A percentile compares a stretch with the other conserved stretches of the same genome.
phyloP scores from a whole-genome alignment of 2,888 invertebrate genomes.

The Thelaira solivaga region DNA sequence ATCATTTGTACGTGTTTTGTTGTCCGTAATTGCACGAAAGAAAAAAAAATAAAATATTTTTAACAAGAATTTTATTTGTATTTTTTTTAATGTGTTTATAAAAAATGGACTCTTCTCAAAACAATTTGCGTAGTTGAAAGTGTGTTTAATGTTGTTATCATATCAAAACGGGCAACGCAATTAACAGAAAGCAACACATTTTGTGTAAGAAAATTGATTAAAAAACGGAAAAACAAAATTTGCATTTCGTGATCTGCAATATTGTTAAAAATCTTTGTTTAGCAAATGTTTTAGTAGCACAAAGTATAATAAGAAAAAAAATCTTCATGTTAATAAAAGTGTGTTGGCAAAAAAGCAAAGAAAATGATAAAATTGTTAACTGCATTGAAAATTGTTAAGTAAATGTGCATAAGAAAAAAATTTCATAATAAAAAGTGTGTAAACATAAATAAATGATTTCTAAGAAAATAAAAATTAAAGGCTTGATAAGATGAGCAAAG shows the following conservation, averaged over 20 bases:
- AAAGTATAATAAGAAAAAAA: not conserved
- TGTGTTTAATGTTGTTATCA: slow-evolving; percentile 21
- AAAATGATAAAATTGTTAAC: no score
- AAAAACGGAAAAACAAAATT: not conserved
- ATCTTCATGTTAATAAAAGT: slow-evolving; percentile 9
- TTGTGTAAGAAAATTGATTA: not conserved
- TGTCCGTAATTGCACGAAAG: slow-evolving; percentile 10
- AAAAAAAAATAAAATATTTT: slow-evolving; percentile 29
- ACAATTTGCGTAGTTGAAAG: slow-evolving; percentile 15
- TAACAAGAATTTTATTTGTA: slow-evolving; percentile 26
- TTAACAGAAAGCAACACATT: not conserved
- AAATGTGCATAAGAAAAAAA: no score
- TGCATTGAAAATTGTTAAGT: no score
- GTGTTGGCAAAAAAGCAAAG: slow-evolving; percentile 19
- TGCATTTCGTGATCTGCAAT: not conserved
- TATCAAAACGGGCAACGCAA: slow-evolving; percentile 36
- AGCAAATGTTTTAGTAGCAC: not conserved
- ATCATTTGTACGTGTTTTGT: slow-evolving; percentile 48
- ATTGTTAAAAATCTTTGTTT: not conserved
- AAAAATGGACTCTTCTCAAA: not conserved
- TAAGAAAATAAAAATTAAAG: not conserved
- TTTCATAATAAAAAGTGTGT: no score
- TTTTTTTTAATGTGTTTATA: not conserved
- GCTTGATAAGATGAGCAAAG: no score
- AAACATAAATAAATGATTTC: no score